Evolutionary conservation across 2,888 invertebrate species (phyloP), one percentile per base, ranked within the genome.

Genomic region (Diachrysia chrysitis): DNA sequence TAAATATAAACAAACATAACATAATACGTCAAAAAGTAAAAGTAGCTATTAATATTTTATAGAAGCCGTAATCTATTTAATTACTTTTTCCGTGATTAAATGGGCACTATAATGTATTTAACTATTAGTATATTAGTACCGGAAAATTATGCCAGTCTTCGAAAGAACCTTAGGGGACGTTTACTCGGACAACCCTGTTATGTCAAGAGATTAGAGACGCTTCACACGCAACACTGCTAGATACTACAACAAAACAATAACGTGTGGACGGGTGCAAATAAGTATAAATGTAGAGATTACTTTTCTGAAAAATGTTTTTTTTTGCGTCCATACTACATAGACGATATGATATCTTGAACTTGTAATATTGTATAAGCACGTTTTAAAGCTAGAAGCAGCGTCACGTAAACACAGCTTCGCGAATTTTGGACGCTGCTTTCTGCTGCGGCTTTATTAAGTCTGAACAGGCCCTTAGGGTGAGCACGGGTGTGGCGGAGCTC

Each of bases 401-500:
- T 5, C n/a, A 42, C 10, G 32, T 10, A 10, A 5, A 0, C 0
- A 6, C 42, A n/a, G n/a, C n/a, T 42, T 42, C n/a, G 16, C n/a
- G 6, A 42, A 16, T n/a, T 42, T 42, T 42, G 42, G n/a, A 4
- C 32, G 42, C 5, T 42, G 2, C n/a, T 42, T n/a, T 0, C 6
- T 42, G 37, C 42, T 42, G 42, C 42, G 42, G n/a, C 42, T 42
- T 42, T 42, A 42, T n/a, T 42, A 42, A 42, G 42, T 42, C 42
- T 42, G 42, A 42, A 42, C 42, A 42, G 42, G 5, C 42, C 42
- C n/a, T 42, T 42, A 92, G 93, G 92, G 93, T 90, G 90, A 90
- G 89, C 87, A 86, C 87, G 92, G 94, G 95, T 85, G 94, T 87
- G 94, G 91, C 89, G 85, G 81, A 85, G 87, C 86, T 87, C 89